Conservation (phyloP, 2,888 invertebrate species). For the Caenorhabditis sulstoni region DNA sequence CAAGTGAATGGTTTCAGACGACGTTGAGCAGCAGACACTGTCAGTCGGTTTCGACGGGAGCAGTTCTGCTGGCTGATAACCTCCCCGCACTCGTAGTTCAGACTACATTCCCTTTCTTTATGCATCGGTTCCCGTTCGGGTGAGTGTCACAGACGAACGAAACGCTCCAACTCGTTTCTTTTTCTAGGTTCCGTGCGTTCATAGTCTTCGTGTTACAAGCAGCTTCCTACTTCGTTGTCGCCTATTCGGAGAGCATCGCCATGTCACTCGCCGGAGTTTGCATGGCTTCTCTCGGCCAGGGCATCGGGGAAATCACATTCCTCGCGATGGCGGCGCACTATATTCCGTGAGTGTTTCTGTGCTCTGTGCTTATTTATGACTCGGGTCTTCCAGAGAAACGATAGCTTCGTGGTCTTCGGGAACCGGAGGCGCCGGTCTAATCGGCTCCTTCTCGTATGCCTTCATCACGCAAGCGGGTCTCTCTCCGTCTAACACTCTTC, state of each 20-base stretch:
- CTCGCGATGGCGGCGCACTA: constrained; percentile 87
- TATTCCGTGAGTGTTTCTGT: constrained; percentile 83
- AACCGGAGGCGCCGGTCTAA: constrained; percentile 87
- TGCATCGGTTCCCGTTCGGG: constrained; percentile 82
- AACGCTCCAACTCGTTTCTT: no score
- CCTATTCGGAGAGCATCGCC: constrained; percentile 70
- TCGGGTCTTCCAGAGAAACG: constrained; percentile 84
- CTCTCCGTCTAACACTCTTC: constrained; percentile 83
- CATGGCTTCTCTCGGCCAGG: constrained; percentile 87
- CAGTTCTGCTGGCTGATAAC: constrained; percentile 88
- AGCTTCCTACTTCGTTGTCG: constrained; percentile 76
- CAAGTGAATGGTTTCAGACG: constrained; percentile 34
- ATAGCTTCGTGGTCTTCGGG: constrained; percentile 91
- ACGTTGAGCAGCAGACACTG: constrained; percentile 46
- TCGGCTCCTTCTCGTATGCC: constrained; percentile 83
- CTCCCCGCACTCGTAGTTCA: constrained; percentile 87
- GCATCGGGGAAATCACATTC: constrained; percentile 89
- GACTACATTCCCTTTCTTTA: constrained; percentile 86
- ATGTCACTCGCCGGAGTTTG: constrained; percentile 83
- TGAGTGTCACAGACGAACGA: constrained; percentile 63
- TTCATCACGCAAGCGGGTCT: constrained; percentile 83
- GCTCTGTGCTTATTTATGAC: not conserved
- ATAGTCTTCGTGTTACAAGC: constrained; percentile 71
- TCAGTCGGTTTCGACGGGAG: constrained; percentile 79
- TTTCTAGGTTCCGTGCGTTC: constrained; percentile 71